A percentile compares a stretch with the other conserved stretches of the same genome.
Evolutionary conservation across 2,113 vertebrate genomes (phyloP).

Genomic region (Eolophus roseicapilla): DNA sequence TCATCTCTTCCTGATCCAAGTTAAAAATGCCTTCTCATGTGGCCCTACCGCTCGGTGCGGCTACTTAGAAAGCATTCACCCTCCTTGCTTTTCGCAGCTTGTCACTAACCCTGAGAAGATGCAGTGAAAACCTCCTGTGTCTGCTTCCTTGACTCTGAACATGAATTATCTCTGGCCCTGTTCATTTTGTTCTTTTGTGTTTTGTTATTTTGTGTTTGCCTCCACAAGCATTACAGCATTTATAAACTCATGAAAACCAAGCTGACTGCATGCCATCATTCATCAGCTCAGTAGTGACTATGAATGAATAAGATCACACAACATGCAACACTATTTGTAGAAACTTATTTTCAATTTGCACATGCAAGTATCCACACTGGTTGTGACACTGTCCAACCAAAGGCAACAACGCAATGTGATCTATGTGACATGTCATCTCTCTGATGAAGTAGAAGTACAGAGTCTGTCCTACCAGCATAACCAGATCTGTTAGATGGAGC

Average conservation of each 20-base stretch:
- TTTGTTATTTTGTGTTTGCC: not conserved
- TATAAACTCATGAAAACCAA: not conserved
- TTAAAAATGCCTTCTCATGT: not conserved
- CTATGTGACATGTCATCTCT: not conserved
- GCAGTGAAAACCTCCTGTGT: not conserved
- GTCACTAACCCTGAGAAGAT: not conserved
- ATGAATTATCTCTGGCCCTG: not conserved
- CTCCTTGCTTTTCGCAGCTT: not conserved
- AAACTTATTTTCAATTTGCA: not conserved
- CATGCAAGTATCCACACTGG: not conserved
- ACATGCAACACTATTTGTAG: not conserved
- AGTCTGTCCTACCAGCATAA: not conserved
- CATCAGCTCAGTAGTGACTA: not conserved
- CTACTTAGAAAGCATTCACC: not conserved
- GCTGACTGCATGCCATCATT: not conserved
- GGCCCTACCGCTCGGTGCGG: not conserved
- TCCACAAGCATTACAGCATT: not conserved
- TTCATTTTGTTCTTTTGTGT: not conserved
- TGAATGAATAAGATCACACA: fast-evolving
- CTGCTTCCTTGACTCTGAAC: not conserved
- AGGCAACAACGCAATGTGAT: not conserved
- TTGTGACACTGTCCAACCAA: not conserved
- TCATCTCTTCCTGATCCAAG: not conserved
- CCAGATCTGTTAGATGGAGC: not conserved
- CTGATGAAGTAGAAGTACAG: not conserved